These are phyloP conservation scores for Liopterus haemorrhoidalis DNA, from an alignment of 2,888 invertebrate species.

Conservation along the genomic window DNA sequence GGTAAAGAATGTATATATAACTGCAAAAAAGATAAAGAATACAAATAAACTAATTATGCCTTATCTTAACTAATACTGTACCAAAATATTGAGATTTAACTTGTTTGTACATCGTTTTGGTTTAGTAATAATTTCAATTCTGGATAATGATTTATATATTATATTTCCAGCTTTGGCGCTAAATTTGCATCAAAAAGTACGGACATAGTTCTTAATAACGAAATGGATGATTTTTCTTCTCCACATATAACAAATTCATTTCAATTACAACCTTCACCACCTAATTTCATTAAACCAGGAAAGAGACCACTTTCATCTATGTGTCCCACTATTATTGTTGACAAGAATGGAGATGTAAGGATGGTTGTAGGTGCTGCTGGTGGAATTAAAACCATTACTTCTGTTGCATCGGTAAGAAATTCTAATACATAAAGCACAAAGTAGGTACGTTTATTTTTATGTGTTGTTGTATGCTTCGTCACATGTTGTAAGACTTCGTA, in stretches of 20 bases:
- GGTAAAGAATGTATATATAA: no score
- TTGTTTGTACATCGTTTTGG: no score
- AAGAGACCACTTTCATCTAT: slow-evolving; percentile 88
- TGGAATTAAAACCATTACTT: slow-evolving; percentile 83
- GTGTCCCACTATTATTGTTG: slow-evolving; percentile 74
- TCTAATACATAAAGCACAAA: background rate
- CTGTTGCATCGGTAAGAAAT: slow-evolving; percentile 60
- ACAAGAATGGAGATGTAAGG: slow-evolving; percentile 56
- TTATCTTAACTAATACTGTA: no score
- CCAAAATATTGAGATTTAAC: no score
- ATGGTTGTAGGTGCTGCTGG: slow-evolving; percentile 78
- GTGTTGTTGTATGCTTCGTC: no score
- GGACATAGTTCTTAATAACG: slow-evolving; percentile 79
- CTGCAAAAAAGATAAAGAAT: no score
- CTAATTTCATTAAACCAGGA: slow-evolving; percentile 76
- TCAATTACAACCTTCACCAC: slow-evolving; percentile 71
- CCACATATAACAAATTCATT: slow-evolving; percentile 61
- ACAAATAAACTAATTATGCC: no score
- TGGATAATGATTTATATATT: no score
- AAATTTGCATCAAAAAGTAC: slow-evolving; percentile 66
- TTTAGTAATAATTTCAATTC: no score
- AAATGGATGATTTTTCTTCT: slow-evolving; percentile 85
- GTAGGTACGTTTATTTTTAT: no score
- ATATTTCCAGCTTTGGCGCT: slow-evolving; percentile 68
- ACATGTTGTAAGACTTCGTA: no score